These are phyloP conservation scores for Eristalinus sepulchralis DNA, from an alignment of 2,888 invertebrate species.

Conservation along the genomic window DNA sequence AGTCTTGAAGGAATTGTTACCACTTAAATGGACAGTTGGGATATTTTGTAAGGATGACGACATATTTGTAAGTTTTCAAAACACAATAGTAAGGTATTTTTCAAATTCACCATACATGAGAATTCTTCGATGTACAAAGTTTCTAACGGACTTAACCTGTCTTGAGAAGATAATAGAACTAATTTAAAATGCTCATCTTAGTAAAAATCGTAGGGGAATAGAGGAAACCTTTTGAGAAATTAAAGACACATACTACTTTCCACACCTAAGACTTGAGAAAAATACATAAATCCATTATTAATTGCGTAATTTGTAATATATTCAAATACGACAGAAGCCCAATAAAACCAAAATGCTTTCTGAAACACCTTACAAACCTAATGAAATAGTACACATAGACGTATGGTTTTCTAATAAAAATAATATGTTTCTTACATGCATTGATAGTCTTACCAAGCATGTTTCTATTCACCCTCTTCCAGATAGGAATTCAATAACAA, in stretches of 20 bases:
- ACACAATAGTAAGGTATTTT: conserved; percentile 23
- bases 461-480: no score
- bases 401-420: conserved; percentile 15
- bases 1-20: neutral
- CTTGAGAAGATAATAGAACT: no score
- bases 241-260: neutral
- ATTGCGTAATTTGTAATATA: conserved; percentile 36
- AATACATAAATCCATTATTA: conserved; percentile 42
- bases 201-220: no score
- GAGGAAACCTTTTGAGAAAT: neutral
- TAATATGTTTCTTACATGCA: conserved; percentile 34
- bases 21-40: neutral
- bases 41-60: neutral
- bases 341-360: conserved; percentile 20
- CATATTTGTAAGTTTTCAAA: conserved; percentile 1
- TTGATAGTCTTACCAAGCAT: conserved; percentile 38
- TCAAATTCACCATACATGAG: conserved; percentile 22
- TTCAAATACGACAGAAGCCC: conserved; percentile 46
- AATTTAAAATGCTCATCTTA: no score
- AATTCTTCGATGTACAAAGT: conserved; percentile 18
- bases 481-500: no score
- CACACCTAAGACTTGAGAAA: neutral
- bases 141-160: neutral
- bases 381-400: conserved; percentile 16
- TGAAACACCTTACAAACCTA: conserved; percentile 34